phyloP scores from a whole-genome alignment of 2,797 vertebrate genomes.

The Cirrhinus mrigala region DNA sequence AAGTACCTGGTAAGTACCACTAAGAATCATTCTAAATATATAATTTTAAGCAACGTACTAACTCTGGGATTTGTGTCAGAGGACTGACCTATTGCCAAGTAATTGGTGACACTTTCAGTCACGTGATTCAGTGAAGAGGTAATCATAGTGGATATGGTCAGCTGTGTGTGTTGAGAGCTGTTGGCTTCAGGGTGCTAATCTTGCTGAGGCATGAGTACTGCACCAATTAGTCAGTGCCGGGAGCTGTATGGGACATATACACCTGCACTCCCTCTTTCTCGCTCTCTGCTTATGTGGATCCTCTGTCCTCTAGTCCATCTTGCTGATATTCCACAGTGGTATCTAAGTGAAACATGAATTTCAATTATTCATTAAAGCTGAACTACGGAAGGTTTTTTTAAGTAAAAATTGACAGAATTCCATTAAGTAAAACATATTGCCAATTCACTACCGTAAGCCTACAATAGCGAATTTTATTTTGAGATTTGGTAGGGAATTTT shows the following conservation, averaged over 20 bases:
- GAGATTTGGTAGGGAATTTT: background rate
- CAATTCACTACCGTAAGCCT: background rate
- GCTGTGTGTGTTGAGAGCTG: slow-evolving; percentile 37
- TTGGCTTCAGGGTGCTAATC: slow-evolving; percentile 55
- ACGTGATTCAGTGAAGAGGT: slow-evolving; percentile 41
- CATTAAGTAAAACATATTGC: background rate
- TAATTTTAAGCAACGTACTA: background rate
- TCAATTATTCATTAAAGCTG: background rate
- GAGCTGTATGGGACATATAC: slow-evolving; percentile 44
- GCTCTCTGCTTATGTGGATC: background rate
- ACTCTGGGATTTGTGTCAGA: slow-evolving; percentile 1
- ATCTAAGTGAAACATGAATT: background rate
- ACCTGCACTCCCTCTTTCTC: background rate
- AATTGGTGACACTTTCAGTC: slow-evolving; percentile 38
- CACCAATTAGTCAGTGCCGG: slow-evolving; percentile 60
- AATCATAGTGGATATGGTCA: slow-evolving; percentile 33
- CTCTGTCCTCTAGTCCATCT: background rate
- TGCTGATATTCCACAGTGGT: background rate
- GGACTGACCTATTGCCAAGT: slow-evolving; percentile 19
- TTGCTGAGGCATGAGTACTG: slow-evolving; percentile 59
- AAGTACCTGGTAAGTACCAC: background rate
- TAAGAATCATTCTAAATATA: background rate
- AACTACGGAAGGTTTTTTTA: background rate
- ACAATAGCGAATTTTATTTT: background rate
- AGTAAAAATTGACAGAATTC: background rate